These are phyloP conservation scores for Epinotia ramella DNA, from an alignment of 2,888 invertebrate species.

Conservation along the genomic window DNA sequence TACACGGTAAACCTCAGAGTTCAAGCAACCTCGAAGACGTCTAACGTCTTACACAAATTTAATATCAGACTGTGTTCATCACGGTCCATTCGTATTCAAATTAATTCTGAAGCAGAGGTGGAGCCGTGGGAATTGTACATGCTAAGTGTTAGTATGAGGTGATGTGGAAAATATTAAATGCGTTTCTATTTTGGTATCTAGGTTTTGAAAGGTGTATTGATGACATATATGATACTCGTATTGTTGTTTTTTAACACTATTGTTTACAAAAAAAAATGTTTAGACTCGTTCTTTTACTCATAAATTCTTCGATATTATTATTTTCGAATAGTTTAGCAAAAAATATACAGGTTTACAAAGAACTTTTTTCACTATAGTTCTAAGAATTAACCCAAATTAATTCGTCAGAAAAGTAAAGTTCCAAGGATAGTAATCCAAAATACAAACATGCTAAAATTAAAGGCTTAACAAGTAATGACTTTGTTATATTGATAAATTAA, in stretches of 20 bases:
- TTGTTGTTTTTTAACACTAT: not conserved
- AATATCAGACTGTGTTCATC: constrained; percentile 66
- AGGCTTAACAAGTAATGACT: not conserved
- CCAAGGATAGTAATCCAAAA: not conserved
- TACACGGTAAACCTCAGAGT: constrained; percentile 34
- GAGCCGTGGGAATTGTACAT: constrained; percentile 37
- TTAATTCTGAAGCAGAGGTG: constrained; percentile 54
- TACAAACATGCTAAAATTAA: not conserved
- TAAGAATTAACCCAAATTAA: no score
- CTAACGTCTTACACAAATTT: constrained; percentile 64
- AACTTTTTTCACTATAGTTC: no score
- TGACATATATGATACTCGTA: not conserved
- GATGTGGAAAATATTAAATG: not conserved
- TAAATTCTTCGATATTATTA: no score
- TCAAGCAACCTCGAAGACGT: constrained; percentile 46
- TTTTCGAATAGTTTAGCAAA: no score
- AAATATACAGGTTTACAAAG: no score
- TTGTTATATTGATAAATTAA: not conserved
- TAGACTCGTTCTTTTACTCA: no score
- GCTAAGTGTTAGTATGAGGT: constrained; percentile 20
- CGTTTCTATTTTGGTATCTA: not conserved
- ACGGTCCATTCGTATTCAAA: constrained; percentile 72
- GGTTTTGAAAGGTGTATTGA: not conserved
- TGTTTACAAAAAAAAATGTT: not conserved
- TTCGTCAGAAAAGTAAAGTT: no score